These are phyloP conservation scores for Sebastes hopkinsi DNA, from an alignment of 2,797 vertebrate species.

Conservation along the genomic window DNA sequence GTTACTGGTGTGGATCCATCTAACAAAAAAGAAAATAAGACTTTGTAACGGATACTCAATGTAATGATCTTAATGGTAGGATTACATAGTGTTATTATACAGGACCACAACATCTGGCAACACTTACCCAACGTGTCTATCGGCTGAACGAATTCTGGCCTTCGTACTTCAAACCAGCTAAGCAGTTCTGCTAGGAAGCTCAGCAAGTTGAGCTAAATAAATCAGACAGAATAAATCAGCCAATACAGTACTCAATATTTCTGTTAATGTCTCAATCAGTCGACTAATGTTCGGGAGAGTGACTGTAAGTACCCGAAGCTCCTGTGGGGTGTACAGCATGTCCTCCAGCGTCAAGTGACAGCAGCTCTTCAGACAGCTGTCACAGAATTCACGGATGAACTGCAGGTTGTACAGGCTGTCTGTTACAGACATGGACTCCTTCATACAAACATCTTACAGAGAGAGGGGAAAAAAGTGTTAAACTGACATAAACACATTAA, in stretches of 20 bases:
- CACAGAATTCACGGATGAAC: constrained; percentile 90
- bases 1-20: constrained; percentile 64
- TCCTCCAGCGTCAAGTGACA: constrained; percentile 90
- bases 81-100: background rate
- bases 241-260: background rate
- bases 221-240: constrained; percentile 16
- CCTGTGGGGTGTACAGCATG: constrained; percentile 86
- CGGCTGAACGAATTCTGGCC: constrained; percentile 90
- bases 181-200: constrained; percentile 90
- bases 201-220: constrained; percentile 85
- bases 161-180: constrained; percentile 89
- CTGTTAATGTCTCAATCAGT: background rate
- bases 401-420: constrained; percentile 93
- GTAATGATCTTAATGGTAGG: background rate
- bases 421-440: constrained; percentile 89
- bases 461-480: background rate
- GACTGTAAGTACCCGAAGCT: constrained; percentile 82
- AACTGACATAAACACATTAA: background rate
- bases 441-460: constrained; percentile 89
- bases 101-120: background rate
- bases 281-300: background rate
- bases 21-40: constrained; percentile 45
- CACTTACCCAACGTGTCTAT: constrained; percentile 73
- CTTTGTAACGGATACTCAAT: background rate
- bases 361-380: constrained; percentile 88